phyloP scores from a whole-genome alignment of 2,113 vertebrate species.

The Corythornis cristatus region DNA sequence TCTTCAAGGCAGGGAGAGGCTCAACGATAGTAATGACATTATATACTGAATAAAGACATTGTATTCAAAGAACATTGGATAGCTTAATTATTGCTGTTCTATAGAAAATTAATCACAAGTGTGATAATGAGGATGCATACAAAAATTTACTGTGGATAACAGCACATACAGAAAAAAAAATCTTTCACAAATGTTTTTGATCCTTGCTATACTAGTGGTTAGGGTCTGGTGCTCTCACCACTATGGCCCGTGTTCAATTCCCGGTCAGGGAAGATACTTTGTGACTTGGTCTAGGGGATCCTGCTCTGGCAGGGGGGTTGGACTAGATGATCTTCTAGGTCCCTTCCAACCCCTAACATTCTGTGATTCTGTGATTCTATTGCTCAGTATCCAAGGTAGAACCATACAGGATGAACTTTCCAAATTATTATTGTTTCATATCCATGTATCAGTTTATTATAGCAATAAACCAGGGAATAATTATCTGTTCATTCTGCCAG shows the following conservation, averaged over 20 bases:
- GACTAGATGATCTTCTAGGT: no score
- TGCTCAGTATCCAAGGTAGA: not conserved
- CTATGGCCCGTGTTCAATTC: no score
- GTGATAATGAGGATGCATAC: not conserved
- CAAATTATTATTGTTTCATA: not conserved
- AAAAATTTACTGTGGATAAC: not conserved
- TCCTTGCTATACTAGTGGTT: not conserved
- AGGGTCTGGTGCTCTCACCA: no score
- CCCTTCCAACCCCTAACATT: no score
- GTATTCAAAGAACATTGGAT: not conserved
- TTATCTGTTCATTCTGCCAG: not conserved
- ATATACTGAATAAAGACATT: slow-evolving; percentile 66
- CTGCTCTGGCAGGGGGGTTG: no score
- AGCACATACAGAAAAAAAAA: not conserved
- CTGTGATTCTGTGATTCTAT: no score
- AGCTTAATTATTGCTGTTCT: not conserved
- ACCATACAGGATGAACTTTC: not conserved
- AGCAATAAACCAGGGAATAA: not conserved
- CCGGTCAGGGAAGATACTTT: no score
- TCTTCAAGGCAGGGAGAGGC: slow-evolving; percentile 79
- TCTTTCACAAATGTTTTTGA: not conserved
- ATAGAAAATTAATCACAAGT: not conserved
- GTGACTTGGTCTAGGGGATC: no score
- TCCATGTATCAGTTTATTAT: not conserved
- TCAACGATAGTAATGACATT: slow-evolving; percentile 75